A percentile compares a stretch with the other conserved stretches of the same genome.
Conservation (phyloP, 1,140 invertebrate species). For the Apis dorsata region DNA sequence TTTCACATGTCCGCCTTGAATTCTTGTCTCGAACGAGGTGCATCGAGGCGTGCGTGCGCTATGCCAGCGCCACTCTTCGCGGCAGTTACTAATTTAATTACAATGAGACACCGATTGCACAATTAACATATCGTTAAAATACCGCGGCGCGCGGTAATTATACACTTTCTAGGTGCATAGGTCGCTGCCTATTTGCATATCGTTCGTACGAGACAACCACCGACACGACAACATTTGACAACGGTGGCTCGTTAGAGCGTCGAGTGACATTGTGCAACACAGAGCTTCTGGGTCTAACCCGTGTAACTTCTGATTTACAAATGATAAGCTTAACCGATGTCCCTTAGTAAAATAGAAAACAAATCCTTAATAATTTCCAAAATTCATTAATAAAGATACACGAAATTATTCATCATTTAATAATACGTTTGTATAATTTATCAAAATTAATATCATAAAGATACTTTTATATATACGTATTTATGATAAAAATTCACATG, state of each 20-base stretch:
- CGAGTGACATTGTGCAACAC: constrained; percentile 10
- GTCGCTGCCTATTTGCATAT: constrained; percentile 46
- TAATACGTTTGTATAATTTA: too few relatives aligned
- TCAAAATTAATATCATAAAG: too few relatives aligned
- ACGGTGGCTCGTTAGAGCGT: constrained; percentile 31
- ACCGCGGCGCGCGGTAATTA: constrained; percentile 47
- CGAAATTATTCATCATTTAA: too few relatives aligned
- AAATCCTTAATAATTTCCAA: too few relatives aligned
- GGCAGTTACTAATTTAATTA: constrained; percentile 54
- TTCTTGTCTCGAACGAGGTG: not conserved
- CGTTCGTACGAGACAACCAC: constrained; percentile 31
- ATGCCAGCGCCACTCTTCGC: not conserved
- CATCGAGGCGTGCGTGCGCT: constrained; percentile 1
- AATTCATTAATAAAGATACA: too few relatives aligned
- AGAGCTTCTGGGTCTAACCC: not conserved
- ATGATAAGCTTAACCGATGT: too few relatives aligned
- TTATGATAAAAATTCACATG: too few relatives aligned
- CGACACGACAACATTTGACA: constrained; percentile 23
- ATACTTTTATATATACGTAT: too few relatives aligned
- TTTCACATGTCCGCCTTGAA: too few relatives aligned
- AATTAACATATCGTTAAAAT: constrained; percentile 54
- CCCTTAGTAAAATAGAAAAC: too few relatives aligned
- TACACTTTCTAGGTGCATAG: constrained; percentile 50
- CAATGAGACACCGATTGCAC: constrained; percentile 49
- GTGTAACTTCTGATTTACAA: constrained; percentile 3